Evolutionary conservation across 2,797 vertebrate genomes (phyloP).

Genomic region (Tamandua tetradactyla): DNA sequence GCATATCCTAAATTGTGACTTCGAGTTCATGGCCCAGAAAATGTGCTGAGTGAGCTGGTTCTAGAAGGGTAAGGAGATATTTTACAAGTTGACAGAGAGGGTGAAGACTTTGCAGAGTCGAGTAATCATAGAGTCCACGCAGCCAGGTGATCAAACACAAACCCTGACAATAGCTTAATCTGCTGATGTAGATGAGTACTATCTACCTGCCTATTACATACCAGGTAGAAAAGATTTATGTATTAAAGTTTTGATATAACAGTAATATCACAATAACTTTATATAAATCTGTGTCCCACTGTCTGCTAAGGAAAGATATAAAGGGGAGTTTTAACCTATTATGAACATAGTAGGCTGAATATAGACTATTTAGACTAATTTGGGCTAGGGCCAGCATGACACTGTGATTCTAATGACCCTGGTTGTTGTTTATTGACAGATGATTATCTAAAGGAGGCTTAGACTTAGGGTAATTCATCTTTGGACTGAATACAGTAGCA

Average conservation of each 20-base stretch:
- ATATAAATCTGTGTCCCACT: not conserved
- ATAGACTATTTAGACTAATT: not conserved
- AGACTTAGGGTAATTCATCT: not conserved
- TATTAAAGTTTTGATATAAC: not conserved
- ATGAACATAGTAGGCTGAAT: not conserved
- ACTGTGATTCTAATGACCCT: constrained; percentile 7
- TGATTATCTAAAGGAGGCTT: not conserved
- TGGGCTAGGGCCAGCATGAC: not conserved
- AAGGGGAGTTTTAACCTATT: constrained; percentile 13
- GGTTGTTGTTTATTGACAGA: not conserved
- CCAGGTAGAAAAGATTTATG: not conserved
- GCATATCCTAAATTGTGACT: not conserved
- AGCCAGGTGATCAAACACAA: not conserved
- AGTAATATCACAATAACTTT: not conserved
- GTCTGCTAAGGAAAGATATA: not conserved
- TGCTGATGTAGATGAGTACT: not conserved
- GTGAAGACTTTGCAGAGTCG: not conserved
- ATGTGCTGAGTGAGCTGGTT: not conserved
- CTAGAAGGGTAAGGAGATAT: not conserved
- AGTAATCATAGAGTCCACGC: not conserved
- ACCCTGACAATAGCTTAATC: not conserved
- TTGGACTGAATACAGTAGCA: not conserved
- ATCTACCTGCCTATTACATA: not conserved
- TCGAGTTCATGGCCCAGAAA: not conserved
- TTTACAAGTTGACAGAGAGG: not conserved